phyloP scores from a whole-genome alignment of 2,797 vertebrate species.

The Acanthurus leucopareius region DNA sequence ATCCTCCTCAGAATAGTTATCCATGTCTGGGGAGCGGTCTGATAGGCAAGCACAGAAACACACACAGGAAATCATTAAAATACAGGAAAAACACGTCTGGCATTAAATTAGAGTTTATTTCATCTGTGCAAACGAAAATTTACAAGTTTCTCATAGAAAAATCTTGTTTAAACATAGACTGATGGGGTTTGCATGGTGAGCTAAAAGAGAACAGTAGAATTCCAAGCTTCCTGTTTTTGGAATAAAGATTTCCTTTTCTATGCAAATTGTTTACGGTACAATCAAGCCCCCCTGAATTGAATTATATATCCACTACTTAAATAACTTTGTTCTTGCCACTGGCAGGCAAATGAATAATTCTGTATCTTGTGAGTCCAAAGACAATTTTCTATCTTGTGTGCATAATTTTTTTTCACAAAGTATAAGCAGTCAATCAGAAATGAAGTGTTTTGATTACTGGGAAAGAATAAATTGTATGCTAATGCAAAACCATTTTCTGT shows the following conservation, averaged over 20 bases:
- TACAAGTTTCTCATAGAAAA: slow-evolving; percentile 1
- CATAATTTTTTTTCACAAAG: not conserved
- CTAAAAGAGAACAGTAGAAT: not conserved
- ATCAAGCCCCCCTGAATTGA: slow-evolving; percentile 1
- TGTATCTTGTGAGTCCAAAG: not conserved
- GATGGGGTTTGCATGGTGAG: slow-evolving; percentile 1
- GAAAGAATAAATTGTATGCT: slow-evolving; percentile 28
- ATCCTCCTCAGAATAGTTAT: slow-evolving; percentile 90
- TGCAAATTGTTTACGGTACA: not conserved
- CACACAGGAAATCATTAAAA: slow-evolving; percentile 40
- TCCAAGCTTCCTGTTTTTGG: slow-evolving; percentile 21
- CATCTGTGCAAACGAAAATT: slow-evolving; percentile 2
- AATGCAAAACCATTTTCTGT: slow-evolving; percentile 26
- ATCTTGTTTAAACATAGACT: not conserved
- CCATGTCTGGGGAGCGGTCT: slow-evolving; percentile 89
- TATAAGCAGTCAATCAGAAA: slow-evolving; percentile 5
- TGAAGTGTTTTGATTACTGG: slow-evolving; percentile 21
- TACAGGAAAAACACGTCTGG: not conserved
- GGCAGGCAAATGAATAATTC: not conserved
- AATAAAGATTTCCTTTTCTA: slow-evolving; percentile 6
- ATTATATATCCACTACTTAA: not conserved
- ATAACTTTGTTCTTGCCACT: slow-evolving; percentile 6
- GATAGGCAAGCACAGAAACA: slow-evolving; percentile 44
- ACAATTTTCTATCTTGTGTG: slow-evolving; percentile 6
- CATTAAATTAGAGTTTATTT: not conserved